These are phyloP conservation scores for Hippoglossus hippoglossus DNA, from an alignment of 2,797 vertebrate species.

Conservation along the genomic window DNA sequence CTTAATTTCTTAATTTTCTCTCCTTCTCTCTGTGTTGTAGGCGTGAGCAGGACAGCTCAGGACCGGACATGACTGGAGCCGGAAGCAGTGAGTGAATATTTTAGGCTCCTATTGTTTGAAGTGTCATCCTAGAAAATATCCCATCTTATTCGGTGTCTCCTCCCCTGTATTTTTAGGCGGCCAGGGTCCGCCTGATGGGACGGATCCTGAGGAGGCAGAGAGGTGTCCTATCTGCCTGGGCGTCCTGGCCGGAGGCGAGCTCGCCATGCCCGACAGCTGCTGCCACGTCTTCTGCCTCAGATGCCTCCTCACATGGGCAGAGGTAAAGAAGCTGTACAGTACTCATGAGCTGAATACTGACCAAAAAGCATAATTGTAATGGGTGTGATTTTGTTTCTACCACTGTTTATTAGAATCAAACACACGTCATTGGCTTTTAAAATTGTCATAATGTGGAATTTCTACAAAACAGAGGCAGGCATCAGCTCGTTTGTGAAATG, in stretches of 20 bases:
- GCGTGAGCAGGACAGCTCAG: slow-evolving; percentile 57
- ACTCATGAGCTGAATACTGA: background rate
- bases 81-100: slow-evolving; percentile 70
- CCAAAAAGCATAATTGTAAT: too few relatives aligned
- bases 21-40: slow-evolving; percentile 30
- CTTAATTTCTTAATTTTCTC: background rate
- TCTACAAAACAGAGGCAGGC: too few relatives aligned
- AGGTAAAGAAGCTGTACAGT: slow-evolving; percentile 81
- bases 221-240: slow-evolving; percentile 95
- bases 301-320: slow-evolving; percentile 96
- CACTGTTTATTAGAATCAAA: too few relatives aligned
- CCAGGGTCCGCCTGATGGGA: slow-evolving; percentile 74
- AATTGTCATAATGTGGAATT: too few relatives aligned
- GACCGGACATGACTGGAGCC: slow-evolving; percentile 77
- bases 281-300: slow-evolving; percentile 93
- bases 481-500: too few relatives aligned
- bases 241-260: slow-evolving; percentile 84
- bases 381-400: too few relatives aligned
- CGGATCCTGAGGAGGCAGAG: slow-evolving; percentile 82
- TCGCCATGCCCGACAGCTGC: slow-evolving; percentile 93
- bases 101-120: background rate
- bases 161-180: slow-evolving; percentile 56
- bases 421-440: too few relatives aligned
- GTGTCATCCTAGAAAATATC: background rate
- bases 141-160: background rate